Evolutionary conservation across 2,888 invertebrate species (phyloP).

Genomic region (Xiphydria camelus): DNA sequence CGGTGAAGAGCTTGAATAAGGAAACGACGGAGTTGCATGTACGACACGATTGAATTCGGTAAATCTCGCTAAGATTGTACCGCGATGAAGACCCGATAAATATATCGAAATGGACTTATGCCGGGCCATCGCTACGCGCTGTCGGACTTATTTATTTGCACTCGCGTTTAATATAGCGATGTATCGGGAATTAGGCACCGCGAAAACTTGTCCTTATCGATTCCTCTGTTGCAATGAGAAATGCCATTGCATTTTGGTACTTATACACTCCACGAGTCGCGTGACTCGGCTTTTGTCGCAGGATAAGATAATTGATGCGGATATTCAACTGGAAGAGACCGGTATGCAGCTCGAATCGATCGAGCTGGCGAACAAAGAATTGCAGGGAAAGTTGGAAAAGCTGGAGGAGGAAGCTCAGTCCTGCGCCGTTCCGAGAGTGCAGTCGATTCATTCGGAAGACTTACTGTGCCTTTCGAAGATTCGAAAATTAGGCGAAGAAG

Average conservation of each 20-base stretch:
- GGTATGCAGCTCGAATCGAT: slow-evolving; percentile 45
- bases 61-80: slow-evolving; percentile 30
- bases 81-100: no score
- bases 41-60: slow-evolving; percentile 39
- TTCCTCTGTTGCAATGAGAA: no score
- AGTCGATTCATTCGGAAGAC: slow-evolving; percentile 46
- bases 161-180: no score
- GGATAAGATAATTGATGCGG: slow-evolving; percentile 49
- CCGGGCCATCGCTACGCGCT: no score
- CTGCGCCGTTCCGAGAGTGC: slow-evolving; percentile 31
- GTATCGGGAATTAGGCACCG: no score
- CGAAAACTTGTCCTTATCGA: no score
- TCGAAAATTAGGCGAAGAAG: slow-evolving; percentile 40
- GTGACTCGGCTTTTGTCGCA: slow-evolving; percentile 24
- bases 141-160: no score
- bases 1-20: slow-evolving; percentile 31
- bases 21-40: slow-evolving; percentile 51
- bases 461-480: slow-evolving; percentile 42
- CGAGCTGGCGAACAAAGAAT: slow-evolving; percentile 38
- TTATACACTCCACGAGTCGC: no score
- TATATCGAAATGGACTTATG: no score
- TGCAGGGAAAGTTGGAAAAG: slow-evolving; percentile 27
- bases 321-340: slow-evolving; percentile 44
- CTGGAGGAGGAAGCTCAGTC: slow-evolving; percentile 32
- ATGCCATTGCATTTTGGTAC: neutral